phyloP scores from a whole-genome alignment of 2,888 invertebrate species.

The Mamestra brassicae region DNA sequence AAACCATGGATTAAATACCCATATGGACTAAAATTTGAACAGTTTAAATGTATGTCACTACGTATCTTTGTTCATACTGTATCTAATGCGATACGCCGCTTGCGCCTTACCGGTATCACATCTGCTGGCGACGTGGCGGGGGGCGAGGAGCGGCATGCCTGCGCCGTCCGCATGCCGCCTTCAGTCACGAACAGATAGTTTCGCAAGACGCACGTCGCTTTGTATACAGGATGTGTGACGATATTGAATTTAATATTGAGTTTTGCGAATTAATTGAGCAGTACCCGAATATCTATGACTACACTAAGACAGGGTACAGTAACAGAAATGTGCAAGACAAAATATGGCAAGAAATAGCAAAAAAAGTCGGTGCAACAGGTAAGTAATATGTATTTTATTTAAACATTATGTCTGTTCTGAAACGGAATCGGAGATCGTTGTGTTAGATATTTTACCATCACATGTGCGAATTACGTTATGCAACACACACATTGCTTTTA shows the following conservation, averaged over 20 bases:
- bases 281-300: constrained; percentile 49
- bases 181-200: constrained; percentile 47
- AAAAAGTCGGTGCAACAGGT: constrained; percentile 46
- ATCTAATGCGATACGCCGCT: constrained; percentile 7
- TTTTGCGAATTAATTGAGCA: constrained; percentile 52
- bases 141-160: constrained; percentile 52
- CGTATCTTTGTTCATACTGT: constrained; percentile 43
- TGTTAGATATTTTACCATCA: constrained; percentile 56
- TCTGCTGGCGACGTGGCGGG: constrained; percentile 15
- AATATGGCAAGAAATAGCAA: constrained; percentile 54
- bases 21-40: constrained; percentile 43
- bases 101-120: background rate
- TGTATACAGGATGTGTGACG: constrained; percentile 37
- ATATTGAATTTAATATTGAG: constrained; percentile 39
- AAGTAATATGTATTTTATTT: constrained; percentile 38
- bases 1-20: constrained; percentile 14
- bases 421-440: constrained; percentile 54
- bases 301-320: constrained; percentile 49
- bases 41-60: constrained; percentile 50
- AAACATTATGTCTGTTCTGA: constrained; percentile 51
- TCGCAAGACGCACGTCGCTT: constrained; percentile 52
- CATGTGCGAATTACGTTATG: constrained; percentile 54
- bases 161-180: constrained; percentile 51
- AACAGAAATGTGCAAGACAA: constrained; percentile 58
- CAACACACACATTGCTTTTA: constrained; percentile 53